These are phyloP conservation scores for Arizona elegans DNA, from an alignment of 2,113 vertebrate species.

Conservation along the genomic window DNA sequence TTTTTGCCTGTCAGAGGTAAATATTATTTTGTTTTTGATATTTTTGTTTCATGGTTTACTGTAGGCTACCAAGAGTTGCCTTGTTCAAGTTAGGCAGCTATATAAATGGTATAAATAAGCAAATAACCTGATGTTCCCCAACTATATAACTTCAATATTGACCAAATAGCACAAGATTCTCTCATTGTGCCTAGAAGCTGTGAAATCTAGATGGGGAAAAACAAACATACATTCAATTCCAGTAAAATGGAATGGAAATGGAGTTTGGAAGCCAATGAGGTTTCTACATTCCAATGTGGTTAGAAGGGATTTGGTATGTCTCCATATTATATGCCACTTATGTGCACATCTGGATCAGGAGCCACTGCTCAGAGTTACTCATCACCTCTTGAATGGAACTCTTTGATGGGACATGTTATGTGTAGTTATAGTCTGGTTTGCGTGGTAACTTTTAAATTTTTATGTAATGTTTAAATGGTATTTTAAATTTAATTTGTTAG, in stretches of 20 bases:
- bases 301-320: neutral
- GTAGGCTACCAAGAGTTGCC: neutral
- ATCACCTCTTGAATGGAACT: neutral
- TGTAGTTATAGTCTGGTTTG: neutral
- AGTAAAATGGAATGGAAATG: neutral
- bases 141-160: too few species aligned
- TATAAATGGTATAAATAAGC: neutral
- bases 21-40: neutral
- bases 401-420: neutral
- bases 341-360: neutral
- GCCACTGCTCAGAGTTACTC: neutral
- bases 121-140: neutral
- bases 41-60: neutral
- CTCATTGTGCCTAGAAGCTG: too few species aligned
- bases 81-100: neutral
- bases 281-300: neutral
- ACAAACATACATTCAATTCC: neutral
- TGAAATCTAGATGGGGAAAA: neutral
- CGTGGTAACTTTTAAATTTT: neutral
- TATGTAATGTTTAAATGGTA: neutral
- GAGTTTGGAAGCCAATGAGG: neutral
- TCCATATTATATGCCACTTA: neutral
- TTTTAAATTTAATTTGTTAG: neutral
- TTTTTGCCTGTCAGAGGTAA: neutral
- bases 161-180: too few species aligned